Percentiles rank a stretch among this genome's conserved stretches.
These are phyloP conservation scores for Antrozous pallidus DNA, from an alignment of 2,797 vertebrate genomes.

Conservation along the genomic window DNA sequence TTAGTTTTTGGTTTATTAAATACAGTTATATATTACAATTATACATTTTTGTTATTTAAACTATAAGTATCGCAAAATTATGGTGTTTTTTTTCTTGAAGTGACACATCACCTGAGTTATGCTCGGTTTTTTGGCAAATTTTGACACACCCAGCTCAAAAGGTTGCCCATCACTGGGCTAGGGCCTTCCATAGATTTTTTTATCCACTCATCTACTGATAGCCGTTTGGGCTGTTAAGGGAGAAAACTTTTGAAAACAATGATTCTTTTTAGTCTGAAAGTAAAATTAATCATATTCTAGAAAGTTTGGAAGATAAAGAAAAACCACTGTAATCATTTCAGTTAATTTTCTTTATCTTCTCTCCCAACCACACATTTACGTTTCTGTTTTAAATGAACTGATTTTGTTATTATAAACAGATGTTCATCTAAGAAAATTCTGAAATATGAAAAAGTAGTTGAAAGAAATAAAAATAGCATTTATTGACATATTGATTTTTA, in stretches of 20 bases:
- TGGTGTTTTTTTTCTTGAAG: no score
- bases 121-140: no score
- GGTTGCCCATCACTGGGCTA: no score
- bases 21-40: no score
- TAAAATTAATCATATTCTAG: not conserved
- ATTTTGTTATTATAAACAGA: conserved; percentile 16
- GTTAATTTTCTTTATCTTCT: conserved; percentile 22
- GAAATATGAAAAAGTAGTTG: not conserved
- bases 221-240: not conserved
- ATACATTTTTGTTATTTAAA: no score
- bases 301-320: conserved; percentile 4
- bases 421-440: conserved; percentile 22
- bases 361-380: not conserved
- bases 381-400: conserved; percentile 27
- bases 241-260: conserved; percentile 27
- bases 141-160: no score
- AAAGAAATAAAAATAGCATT: conserved; percentile 16
- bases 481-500: not conserved
- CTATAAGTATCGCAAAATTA: no score
- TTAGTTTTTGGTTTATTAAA: no score
- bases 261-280: not conserved
- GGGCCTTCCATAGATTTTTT: no score
- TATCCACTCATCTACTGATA: no score
- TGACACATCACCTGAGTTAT: no score
- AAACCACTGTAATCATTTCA: not conserved